Conservation (phyloP, 1,140 invertebrate species). For the Maniola jurtina region DNA sequence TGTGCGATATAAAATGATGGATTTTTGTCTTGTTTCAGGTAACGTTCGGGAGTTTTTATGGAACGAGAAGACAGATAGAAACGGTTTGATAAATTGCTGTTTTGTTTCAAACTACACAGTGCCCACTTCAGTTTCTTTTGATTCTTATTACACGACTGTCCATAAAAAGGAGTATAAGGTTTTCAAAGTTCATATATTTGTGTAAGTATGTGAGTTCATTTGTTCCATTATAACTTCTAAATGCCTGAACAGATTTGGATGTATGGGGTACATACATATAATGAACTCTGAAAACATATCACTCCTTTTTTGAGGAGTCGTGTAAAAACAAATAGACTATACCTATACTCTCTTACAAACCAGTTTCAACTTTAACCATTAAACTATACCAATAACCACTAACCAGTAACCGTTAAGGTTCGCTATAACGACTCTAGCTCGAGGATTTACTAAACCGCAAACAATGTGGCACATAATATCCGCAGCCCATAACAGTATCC, state of each 20-base stretch:
- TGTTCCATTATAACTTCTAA: too few relatives aligned
- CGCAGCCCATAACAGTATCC: background rate
- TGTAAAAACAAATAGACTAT: too few relatives aligned
- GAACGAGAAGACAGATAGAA: background rate
- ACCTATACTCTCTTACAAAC: background rate
- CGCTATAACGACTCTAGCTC: background rate
- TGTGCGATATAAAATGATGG: background rate
- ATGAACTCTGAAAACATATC: too few relatives aligned
- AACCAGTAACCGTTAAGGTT: background rate
- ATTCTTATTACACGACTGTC: too few relatives aligned
- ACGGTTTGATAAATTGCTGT: background rate
- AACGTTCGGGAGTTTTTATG: background rate
- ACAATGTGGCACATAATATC: background rate
- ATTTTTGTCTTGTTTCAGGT: constrained; percentile 7
- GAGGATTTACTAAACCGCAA: background rate
- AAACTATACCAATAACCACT: background rate
- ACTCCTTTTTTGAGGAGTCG: too few relatives aligned
- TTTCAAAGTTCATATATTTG: too few relatives aligned
- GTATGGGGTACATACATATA: too few relatives aligned
- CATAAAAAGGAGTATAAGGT: too few relatives aligned
- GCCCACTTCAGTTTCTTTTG: too few relatives aligned
- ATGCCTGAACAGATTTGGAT: too few relatives aligned
- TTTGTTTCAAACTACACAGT: background rate
- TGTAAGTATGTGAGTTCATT: too few relatives aligned
- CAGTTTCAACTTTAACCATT: background rate